phyloP scores from a whole-genome alignment of 2,888 invertebrate species.

The Buathra laborator region DNA sequence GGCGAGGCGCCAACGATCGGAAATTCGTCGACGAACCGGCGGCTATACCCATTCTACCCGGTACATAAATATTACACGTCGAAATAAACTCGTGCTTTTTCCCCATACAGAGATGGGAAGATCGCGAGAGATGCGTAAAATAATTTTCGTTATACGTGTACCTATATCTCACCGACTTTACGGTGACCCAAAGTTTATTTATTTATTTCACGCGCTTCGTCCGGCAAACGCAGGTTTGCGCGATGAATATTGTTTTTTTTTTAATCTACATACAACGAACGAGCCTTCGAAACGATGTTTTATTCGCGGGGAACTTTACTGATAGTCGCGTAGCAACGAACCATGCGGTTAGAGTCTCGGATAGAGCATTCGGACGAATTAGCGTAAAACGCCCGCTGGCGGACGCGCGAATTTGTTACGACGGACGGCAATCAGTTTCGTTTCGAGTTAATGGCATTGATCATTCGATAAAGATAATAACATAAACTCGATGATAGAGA shows the following conservation, averaged over 20 bases:
- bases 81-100: slow-evolving; percentile 27
- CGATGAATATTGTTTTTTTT: neutral
- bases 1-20: slow-evolving; percentile 4
- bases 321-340: neutral
- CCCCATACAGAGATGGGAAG: neutral
- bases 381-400: neutral
- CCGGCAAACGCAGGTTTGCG: neutral
- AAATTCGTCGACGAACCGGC: slow-evolving; percentile 24
- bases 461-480: slow-evolving; percentile 11
- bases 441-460: slow-evolving; percentile 17
- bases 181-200: neutral
- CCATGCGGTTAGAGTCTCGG: neutral
- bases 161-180: neutral
- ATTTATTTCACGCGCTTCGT: neutral
- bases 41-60: neutral
- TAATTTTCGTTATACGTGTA: slow-evolving; percentile 21
- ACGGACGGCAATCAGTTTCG: slow-evolving; percentile 6
- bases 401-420: slow-evolving; percentile 1
- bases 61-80: slow-evolving; percentile 25
- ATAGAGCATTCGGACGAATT: neutral
- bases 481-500: neutral
- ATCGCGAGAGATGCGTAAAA: neutral
- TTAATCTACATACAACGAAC: neutral
- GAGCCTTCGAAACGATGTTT: neutral
- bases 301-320: neutral